Evolutionary conservation across 2,113 vertebrate species (phyloP), one percentile per base, ranked within the genome.

Genomic region (Etia nguti): DNA sequence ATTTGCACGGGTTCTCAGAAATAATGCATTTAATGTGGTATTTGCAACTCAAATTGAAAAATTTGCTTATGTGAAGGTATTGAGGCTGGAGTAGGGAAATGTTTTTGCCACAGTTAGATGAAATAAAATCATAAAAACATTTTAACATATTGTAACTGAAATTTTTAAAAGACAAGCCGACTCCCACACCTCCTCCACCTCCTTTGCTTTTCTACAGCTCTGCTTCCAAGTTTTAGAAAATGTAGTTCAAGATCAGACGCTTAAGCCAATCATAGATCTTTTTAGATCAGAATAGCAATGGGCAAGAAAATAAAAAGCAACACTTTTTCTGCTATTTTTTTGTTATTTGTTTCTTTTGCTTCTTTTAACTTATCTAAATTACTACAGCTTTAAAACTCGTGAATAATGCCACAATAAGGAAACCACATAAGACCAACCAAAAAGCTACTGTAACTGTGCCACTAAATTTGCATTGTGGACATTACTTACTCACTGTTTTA

Each of bases 81-180:
- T 75, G 70, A 75, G 24, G 16, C 2, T 50, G 15, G 24, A 29
- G 70, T 12, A 50, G 24, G 70, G 43, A 12, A 75, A 31, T 12
- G 16, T 20, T 75, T 46, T 75, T 20, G 6, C 43, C 43, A 75
- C 16, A 29, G 36, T 70, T 43, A 0, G 22, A 73, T 0, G 0
- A 52, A 77, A 31, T n/a, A 8, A 31, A 34, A 34, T 3, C 48
- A 50, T 50, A 50, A 52, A 52, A 77, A 52, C 43, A 10, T 52
- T 77, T 77, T n/a, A n/a, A 20, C 46, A 9, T 52, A 7, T 52
- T 77, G 43, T 50, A 52, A 77, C 10, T 77, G 5, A 50, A 77
- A 13, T 3, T n/a, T 50, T 46, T 52, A 29, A 52, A 77, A 50
- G 43, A 48, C 16, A 15, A 29, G 16, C 11, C 10, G 2, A 50